phyloP scores from a whole-genome alignment of 2,888 invertebrate genomes.

The Keiferia lycopersicella region DNA sequence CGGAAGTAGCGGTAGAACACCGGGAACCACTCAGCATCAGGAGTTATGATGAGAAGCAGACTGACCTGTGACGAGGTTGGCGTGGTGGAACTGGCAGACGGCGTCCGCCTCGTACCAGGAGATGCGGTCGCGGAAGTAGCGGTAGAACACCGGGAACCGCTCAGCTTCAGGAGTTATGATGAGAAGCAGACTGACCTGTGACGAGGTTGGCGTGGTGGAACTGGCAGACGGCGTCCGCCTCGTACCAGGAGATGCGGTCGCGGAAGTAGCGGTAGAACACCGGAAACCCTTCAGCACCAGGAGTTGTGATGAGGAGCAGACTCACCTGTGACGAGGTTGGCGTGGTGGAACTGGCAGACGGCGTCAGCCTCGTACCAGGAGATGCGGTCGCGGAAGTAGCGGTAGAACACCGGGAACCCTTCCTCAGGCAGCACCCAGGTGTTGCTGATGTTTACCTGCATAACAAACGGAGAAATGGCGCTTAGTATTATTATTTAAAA shows the following conservation, averaged over 20 bases:
- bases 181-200: conserved; percentile 82
- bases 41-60: conserved; percentile 14
- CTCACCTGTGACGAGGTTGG: conserved; percentile 90
- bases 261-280: conserved; percentile 92
- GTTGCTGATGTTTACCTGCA: conserved; percentile 90
- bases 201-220: conserved; percentile 91
- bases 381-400: conserved; percentile 91
- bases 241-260: conserved; percentile 92
- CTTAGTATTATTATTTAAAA: too few relatives aligned
- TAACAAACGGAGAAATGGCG: not conserved
- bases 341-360: conserved; percentile 91
- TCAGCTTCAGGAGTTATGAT: too few relatives aligned
- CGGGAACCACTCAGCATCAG: too few relatives aligned
- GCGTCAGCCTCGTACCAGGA: conserved; percentile 93
- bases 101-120: conserved; percentile 93
- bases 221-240: conserved; percentile 91
- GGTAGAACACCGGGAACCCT: conserved; percentile 90
- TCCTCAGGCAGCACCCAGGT: conserved; percentile 91
- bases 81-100: conserved; percentile 91
- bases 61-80: conserved; percentile 89
- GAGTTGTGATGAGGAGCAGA: conserved; percentile 22
- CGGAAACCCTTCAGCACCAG: conserved; percentile 79
- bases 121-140: conserved; percentile 91
- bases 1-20: too few relatives aligned
- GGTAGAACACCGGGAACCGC: conserved; percentile 90